Evolutionary conservation across 2,113 vertebrate genomes (phyloP).

Genomic region (Sminthopsis crassicaudata): DNA sequence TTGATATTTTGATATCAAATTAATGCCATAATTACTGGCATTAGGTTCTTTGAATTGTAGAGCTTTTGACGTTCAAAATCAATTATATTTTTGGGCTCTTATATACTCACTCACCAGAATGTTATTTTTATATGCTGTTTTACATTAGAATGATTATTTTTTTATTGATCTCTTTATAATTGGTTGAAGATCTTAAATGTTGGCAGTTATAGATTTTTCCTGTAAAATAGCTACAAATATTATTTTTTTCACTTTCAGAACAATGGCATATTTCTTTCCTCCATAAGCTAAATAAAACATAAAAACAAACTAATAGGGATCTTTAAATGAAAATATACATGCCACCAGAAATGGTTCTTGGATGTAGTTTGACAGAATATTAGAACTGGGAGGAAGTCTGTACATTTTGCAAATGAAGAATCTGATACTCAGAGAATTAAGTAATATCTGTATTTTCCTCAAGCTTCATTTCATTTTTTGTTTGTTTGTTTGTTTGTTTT

Average conservation of each 20-base stretch:
- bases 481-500: too few species aligned
- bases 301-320: background rate
- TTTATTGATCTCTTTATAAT: constrained; percentile 37
- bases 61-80: constrained; percentile 9
- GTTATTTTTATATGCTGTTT: constrained; percentile 36
- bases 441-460: background rate
- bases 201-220: background rate
- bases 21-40: constrained; percentile 38
- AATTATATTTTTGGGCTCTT: constrained; percentile 38
- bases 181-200: constrained; percentile 23
- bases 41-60: background rate
- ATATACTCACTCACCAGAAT: constrained; percentile 23
- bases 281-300: background rate
- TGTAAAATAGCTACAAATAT: constrained; percentile 3
- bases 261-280: constrained; percentile 22
- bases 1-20: constrained; percentile 33
- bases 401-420: background rate
- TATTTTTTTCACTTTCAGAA: constrained; percentile 6
- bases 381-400: background rate
- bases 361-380: background rate
- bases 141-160: constrained; percentile 21
- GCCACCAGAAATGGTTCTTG: background rate
- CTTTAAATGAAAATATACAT: background rate
- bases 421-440: background rate
- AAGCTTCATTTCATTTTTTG: background rate